Evolutionary conservation across 2,797 vertebrate genomes (phyloP), one percentile per base, ranked within the genome.

Genomic region (Lateolabrax maculatus): DNA sequence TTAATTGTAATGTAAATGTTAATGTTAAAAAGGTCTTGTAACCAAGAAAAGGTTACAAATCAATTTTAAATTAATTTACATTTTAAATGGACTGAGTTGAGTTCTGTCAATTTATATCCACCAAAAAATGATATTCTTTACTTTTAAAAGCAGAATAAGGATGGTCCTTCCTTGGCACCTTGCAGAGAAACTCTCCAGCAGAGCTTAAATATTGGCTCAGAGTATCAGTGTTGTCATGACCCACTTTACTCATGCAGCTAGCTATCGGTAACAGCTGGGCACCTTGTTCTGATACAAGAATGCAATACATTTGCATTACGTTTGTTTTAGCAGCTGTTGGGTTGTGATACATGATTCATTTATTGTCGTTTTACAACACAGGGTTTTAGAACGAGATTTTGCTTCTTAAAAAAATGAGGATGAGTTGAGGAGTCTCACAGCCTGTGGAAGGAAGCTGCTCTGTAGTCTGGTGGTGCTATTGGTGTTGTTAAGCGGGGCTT

Each of bases 161-260:
- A 23, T 7, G 34, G 51, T n/a, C 10, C 52, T 68, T 51, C 27
- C 15, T 64, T 18, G 3, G 64, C 13, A 71, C 46, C 31, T 39
- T 57, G 46, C 13, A 64, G 31, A 63, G 27, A 66, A 82, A 60
- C 21, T 62, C 27, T 80, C 25, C 77, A 64, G 61, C 72, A 85
- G 44, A 75, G 81, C 62, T 29, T 12, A 55, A 72, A 78, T 79
- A 73, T 74, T 87, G 67, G 51, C 68, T 72, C 9, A 1, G 39
- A 75, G 8, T 69, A 71, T 62, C 68, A 51, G 13, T 77, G 48
- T 71, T 80, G 60, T 80, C 68, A 73, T 88, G 80, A 85, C 82
- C 76, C 46, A 84, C 70, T 90, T 88, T 85, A 79, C 15, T 81
- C 62, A 69, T 49, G 44, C 51, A 76, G 62, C 58, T 58, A 44